Evolutionary conservation across 2,888 invertebrate genomes (phyloP).

Genomic region (Torymus texanus): DNA sequence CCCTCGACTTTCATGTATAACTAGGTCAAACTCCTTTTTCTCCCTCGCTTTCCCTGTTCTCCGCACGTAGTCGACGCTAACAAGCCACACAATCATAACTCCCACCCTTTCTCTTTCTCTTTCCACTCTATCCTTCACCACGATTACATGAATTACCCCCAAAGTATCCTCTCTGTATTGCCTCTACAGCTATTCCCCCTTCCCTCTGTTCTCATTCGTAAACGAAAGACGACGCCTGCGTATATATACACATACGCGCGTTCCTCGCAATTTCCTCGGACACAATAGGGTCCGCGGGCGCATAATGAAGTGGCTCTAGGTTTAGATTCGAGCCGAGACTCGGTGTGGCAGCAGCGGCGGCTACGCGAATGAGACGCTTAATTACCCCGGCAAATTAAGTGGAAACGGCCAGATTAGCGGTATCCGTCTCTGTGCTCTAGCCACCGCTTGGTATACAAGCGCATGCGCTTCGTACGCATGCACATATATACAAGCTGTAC

Average conservation of each 20-base stretch:
- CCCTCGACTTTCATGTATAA: too few relatives aligned
- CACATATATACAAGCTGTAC: neutral
- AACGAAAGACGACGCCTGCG: neutral
- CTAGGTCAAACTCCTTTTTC: too few relatives aligned
- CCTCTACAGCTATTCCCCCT: too few relatives aligned
- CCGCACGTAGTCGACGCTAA: too few relatives aligned
- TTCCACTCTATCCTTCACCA: too few relatives aligned
- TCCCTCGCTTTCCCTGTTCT: too few relatives aligned
- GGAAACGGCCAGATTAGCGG: constrained; percentile 72
- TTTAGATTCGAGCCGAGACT: constrained; percentile 66
- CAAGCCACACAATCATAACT: too few relatives aligned
- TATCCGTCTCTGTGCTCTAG: constrained; percentile 59
- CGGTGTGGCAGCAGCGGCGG: too few relatives aligned
- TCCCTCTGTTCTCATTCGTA: neutral
- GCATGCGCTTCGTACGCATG: neutral
- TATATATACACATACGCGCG: constrained; percentile 39
- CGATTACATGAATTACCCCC: too few relatives aligned
- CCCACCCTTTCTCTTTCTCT: too few relatives aligned
- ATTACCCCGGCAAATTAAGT: constrained; percentile 74
- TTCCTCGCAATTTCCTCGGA: constrained; percentile 62
- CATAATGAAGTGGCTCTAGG: constrained; percentile 67
- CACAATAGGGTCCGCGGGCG: constrained; percentile 69
- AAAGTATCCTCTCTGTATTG: too few relatives aligned
- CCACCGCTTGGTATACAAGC: neutral
- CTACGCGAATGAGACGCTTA: constrained; percentile 69